Conservation (phyloP, 2,113 vertebrate species). For the Otocyon megalotis region DNA sequence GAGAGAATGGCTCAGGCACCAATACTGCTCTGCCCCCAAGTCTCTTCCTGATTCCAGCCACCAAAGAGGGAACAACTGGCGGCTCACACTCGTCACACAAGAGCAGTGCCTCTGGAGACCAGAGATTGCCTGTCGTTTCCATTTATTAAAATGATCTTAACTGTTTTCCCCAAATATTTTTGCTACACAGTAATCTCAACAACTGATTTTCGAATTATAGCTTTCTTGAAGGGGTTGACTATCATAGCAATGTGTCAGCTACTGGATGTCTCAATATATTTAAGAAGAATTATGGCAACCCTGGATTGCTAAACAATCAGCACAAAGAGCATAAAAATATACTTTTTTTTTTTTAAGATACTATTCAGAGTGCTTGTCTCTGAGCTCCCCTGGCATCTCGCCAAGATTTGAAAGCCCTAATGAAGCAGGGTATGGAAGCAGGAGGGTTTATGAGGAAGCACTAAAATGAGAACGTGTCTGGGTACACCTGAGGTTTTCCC, state of each 20-base stretch:
- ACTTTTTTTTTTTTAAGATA: background rate
- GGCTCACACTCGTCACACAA: background rate
- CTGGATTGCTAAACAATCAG: background rate
- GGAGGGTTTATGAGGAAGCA: constrained; percentile 61
- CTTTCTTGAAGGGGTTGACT: background rate
- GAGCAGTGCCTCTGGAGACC: constrained; percentile 42
- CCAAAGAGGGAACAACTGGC: background rate
- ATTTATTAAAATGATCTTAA: constrained; percentile 51
- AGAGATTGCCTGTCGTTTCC: background rate
- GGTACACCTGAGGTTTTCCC: constrained; percentile 56
- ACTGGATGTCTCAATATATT: background rate
- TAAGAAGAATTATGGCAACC: background rate
- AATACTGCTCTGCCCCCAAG: background rate
- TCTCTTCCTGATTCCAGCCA: background rate
- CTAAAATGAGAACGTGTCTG: constrained; percentile 40
- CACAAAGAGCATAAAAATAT: background rate
- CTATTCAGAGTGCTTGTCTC: background rate
- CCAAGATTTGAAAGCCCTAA: background rate
- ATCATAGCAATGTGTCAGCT: background rate
- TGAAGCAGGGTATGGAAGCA: background rate
- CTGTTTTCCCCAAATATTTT: constrained; percentile 53
- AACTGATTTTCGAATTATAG: background rate
- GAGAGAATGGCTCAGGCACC: background rate
- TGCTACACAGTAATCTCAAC: background rate
- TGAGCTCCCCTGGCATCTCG: background rate